Base-by-base conservation (phyloP, 2,113 vertebrate genomes). In the Eubucco bourcierii region DNA sequence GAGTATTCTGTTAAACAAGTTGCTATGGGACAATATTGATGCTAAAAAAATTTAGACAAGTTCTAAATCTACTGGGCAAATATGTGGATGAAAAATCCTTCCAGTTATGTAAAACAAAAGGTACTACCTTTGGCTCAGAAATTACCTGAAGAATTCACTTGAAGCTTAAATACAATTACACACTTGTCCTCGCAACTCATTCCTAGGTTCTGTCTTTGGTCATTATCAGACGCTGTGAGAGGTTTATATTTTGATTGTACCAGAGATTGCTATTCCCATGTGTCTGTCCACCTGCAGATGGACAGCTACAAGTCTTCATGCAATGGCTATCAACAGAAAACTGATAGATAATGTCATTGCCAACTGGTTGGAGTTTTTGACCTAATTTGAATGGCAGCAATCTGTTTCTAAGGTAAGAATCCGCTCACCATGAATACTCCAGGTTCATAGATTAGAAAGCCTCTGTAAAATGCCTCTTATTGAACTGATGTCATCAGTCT, bases 21-120 rank as follows among this genome's bases (percentile, higher is more conserved):
- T 58, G 23, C 13, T 61, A 8, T 0, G 1, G 11, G 15, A n/a
- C 3, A 59, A 50, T 8, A 46, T 7, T 4, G 17, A 3, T 64
- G 10, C 23, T 33, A 65, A 58, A 84, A 82, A 84, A 80, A 10
- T 24, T 20, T 52, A 31, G 65, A 44, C 5, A 59, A 7, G 1
- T 80, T 66, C 31, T 50, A 44, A 70, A 80, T 77, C 14, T 16
- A 5, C 27, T 53, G 31, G 5, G 61, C 15, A 80, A 83, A 60
- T 0, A 1, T 2, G 6, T 14, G 20, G 9, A 31, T 60, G 6
- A 52, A 44, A 61, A 82, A 68, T 76, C 18, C 2, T 1, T 41
- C 6, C 25, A 73, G n/a, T 8, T 33, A 14, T 28, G 8, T 60
- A 52, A 65, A 85, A 83, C 12, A 33, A 56, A 68, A 46, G 6